Conservation (phyloP, 2,797 vertebrate species). For the Microchirus variegatus region DNA sequence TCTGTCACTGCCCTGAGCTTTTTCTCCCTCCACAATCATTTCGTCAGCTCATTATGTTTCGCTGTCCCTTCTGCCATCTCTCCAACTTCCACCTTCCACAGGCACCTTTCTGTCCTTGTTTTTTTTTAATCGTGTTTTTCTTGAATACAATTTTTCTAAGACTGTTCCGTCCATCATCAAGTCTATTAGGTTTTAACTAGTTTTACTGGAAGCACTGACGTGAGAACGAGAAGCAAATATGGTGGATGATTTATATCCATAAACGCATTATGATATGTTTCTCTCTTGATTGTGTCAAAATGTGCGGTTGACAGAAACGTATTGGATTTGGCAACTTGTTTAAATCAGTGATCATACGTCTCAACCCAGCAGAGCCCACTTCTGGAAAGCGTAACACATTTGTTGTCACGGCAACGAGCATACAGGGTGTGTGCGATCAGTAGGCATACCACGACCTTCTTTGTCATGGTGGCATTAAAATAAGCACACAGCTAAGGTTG, state of each 20-base stretch:
- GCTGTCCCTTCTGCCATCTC: slow-evolving; percentile 49
- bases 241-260: no score
- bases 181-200: no score
- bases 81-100: slow-evolving; percentile 33
- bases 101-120: slow-evolving; percentile 21
- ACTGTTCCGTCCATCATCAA: not conserved
- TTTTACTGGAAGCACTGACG: no score
- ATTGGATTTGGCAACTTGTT: not conserved
- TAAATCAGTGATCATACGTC: not conserved
- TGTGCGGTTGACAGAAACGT: no score
- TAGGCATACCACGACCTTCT: not conserved
- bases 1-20: slow-evolving; percentile 34
- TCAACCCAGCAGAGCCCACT: not conserved
- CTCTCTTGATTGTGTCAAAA: no score
- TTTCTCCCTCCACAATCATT: slow-evolving; percentile 56
- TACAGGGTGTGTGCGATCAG: not conserved
- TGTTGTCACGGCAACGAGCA: not conserved
- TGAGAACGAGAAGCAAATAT: no score
- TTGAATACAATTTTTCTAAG: no score
- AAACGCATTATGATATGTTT: no score
- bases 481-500: not conserved
- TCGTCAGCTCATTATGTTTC: slow-evolving; percentile 63
- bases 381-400: not conserved
- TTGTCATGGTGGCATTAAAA: not conserved
- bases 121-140: not conserved